Percentiles rank a stretch among this genome's conserved stretches.
Conservation (phyloP, 2,797 vertebrate species). For the Tadarida brasiliensis region DNA sequence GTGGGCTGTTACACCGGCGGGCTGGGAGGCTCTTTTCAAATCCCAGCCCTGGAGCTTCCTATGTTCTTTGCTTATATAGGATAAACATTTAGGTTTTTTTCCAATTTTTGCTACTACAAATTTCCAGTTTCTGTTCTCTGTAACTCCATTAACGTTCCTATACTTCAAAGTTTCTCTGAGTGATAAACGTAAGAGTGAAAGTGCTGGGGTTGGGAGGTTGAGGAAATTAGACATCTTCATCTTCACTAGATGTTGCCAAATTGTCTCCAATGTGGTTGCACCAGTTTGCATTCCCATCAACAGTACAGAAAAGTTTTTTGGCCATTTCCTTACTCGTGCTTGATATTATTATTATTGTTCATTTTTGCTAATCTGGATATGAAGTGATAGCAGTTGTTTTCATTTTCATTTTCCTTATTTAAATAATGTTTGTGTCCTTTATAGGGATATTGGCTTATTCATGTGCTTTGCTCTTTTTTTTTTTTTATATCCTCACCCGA, state of each 20-base stretch:
- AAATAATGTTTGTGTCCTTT: background rate
- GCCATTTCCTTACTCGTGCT: background rate
- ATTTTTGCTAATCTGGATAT: background rate
- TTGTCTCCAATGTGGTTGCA: background rate
- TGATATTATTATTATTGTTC: background rate
- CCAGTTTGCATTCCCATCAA: background rate
- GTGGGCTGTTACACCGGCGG: too few relatives aligned
- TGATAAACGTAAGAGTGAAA: background rate
- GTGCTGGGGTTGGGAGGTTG: background rate
- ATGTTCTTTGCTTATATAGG: too few relatives aligned
- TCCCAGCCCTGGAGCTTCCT: too few relatives aligned
- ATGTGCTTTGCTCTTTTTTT: background rate
- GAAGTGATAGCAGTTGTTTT: background rate
- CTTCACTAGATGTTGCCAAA: background rate
- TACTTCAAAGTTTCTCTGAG: background rate
- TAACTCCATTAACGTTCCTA: background rate
- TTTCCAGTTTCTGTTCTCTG: background rate
- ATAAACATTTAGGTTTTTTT: background rate
- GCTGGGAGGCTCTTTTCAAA: too few relatives aligned
- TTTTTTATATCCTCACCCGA: too few relatives aligned
- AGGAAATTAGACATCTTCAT: background rate
- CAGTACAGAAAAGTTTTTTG: background rate
- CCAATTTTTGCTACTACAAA: background rate
- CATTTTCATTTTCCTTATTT: background rate
- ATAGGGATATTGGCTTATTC: background rate